Percentiles rank a stretch among this genome's conserved stretches.
Evolutionary conservation across 2,113 vertebrate genomes (phyloP).

Genomic region (Grus americana): DNA sequence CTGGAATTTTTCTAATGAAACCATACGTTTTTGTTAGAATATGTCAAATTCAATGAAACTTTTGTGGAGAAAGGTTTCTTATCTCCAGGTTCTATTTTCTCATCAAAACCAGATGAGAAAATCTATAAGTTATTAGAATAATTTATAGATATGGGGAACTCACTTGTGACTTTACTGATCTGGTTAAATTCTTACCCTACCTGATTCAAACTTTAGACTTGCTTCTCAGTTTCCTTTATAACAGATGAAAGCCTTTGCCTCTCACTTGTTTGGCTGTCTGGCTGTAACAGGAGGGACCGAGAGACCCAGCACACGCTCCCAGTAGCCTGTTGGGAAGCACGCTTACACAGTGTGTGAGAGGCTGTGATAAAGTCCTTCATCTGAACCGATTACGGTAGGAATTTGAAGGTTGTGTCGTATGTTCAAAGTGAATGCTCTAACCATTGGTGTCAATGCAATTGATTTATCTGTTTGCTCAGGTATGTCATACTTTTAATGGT

Average conservation of each 20-base stretch:
- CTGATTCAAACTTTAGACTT: not conserved
- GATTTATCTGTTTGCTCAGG: not conserved
- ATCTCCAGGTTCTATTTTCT: not conserved
- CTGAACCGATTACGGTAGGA: not conserved
- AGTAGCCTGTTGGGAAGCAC: not conserved
- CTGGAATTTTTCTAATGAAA: conserved; percentile 15
- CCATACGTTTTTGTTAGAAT: not conserved
- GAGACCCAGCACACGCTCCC: not conserved
- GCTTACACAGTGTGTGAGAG: not conserved
- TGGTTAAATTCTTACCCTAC: not conserved
- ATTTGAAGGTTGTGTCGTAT: not conserved
- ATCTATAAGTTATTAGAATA: not conserved
- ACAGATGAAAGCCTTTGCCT: not conserved
- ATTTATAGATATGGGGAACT: not conserved
- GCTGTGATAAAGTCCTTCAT: not conserved
- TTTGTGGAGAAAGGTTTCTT: not conserved
- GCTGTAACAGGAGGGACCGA: not conserved
- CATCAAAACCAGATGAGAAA: not conserved
- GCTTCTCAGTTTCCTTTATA: not conserved
- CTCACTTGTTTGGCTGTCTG: not conserved
- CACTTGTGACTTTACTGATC: not conserved
- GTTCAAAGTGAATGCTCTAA: not conserved
- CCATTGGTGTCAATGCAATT: not conserved
- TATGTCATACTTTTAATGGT: not conserved
- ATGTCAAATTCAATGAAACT: not conserved